Evolutionary conservation across 2,113 vertebrate genomes (phyloP), one percentile per base, ranked within the genome.

Genomic region (Aldabrachelys gigantea): DNA sequence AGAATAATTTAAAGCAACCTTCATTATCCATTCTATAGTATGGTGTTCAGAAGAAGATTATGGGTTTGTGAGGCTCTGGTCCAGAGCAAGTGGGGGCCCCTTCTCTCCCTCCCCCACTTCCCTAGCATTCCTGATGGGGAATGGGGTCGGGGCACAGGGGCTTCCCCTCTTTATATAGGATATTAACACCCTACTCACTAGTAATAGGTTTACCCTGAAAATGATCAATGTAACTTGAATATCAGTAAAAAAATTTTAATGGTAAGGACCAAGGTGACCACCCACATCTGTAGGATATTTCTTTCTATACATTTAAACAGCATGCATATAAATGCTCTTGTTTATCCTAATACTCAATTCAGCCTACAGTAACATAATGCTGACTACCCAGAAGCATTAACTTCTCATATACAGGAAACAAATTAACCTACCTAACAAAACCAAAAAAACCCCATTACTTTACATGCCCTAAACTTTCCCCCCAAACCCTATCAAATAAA

Each of bases 381-480:
- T 52, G 69, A 41, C 85, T 94, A 21, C 84, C 41, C 21, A 31
- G 53, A 4, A 89, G 41, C 1, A 1, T 31, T 49, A 78, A 86
- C 12, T 27, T 6, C 53, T 92, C 21, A 78, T 82, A 52, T 14
- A 10, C 0, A 1, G 65, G 11, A 94, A 92, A 44, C 29, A 89
- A 95, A 91, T 88, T 80, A 89, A 50, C 38, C 87, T 19, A 16
- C 35, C 57, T 85, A 91, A 87, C n/a, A 78, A 91, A 95, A 85
- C 2, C 38, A 75, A 95, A 47, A 89, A 52, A 29, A 29, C 57
- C 35, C 65, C 35, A 10, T 3, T 54, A 47, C 75, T 92, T 10
- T 92, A 35, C 25, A 54, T 24, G 12, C 8, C 80, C 50, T 89
- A 65, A 75, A 50, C 49, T 5, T 2, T 47, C 72, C 49, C 13